Base-by-base conservation (phyloP, 23 tunicate genomes). In the Ascidia mentula region DNA sequence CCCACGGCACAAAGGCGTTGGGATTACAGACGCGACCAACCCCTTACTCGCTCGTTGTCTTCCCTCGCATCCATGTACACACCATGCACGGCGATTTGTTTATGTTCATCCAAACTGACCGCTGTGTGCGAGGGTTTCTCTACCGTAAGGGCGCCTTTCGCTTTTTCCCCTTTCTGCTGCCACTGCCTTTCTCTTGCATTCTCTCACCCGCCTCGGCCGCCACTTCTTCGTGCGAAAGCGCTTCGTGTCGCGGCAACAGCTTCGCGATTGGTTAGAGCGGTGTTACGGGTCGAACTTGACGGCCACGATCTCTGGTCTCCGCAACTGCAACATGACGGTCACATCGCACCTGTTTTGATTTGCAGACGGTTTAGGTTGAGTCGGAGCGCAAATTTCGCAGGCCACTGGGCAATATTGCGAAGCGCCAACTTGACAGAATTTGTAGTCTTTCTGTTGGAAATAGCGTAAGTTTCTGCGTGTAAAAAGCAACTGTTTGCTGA, bases 131-230 rank as follows among this genome's bases (percentile, higher is more conserved):
- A 5, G 13, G 65, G 28, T 28, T 28, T 53, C 13, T 6, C 24
- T 28, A 28, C 4, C 24, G 65, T 9, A 9, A 28, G 65, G 65
- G 65, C 65, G 7, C 65, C 24, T 6, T 28, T 53, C 65, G 65
- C 24, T 53, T 53, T 53, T 53, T 9, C 65, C 65, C 65, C 13
- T 3, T 3, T 28, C 24, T 28, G 65, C 65, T 9, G 24, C 24
- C n/a, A n/a, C 24, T 53, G 65, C 65, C 65, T 53, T 53, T 53
- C 65, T 53, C 65, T 53, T 53, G 65, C 65, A 53, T 53, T 53
- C 65, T 53, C 65, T 53, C 65, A 6, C 65, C 24, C 24, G 65
- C 65, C 65, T 53, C 65, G 28, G 13, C 65, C 12, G 65, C 65
- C 22, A 26, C 24, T 53, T 28, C 24, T 53, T 53, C 13, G 28